Conservation (phyloP, 2,797 vertebrate species). For the Delichon dasypus region DNA sequence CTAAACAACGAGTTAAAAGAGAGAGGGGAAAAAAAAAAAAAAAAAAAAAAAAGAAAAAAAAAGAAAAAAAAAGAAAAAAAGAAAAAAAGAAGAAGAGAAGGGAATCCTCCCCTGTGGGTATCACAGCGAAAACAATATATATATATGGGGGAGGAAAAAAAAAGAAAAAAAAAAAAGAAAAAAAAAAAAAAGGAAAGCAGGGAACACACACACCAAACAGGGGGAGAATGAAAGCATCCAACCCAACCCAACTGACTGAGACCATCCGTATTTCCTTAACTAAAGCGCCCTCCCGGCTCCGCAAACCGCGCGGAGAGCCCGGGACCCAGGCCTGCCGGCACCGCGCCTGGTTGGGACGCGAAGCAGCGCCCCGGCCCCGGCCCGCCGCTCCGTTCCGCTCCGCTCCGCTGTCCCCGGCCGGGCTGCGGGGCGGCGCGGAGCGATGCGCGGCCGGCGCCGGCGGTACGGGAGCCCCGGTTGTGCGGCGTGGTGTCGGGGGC, state of each 20-base stretch:
- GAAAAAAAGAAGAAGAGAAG: no score
- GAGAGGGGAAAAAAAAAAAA: rapidly evolving
- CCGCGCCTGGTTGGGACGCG: not conserved
- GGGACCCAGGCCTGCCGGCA: not conserved
- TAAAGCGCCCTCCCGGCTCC: not conserved
- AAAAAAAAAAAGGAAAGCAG: no score
- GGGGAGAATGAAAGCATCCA: not conserved
- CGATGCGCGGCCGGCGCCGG: not conserved
- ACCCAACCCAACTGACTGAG: not conserved
- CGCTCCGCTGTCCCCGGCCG: not conserved
- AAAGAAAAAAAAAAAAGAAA: no score
- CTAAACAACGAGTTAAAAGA: not conserved
- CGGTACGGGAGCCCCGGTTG: not conserved
- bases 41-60: no score
- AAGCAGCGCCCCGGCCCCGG: no score
- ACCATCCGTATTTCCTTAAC: not conserved
- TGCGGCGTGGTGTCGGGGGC: not conserved
- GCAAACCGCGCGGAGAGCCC: not conserved
- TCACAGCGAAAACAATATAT: not conserved
- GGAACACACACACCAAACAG: no score
- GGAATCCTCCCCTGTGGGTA: not conserved
- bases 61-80: no score
- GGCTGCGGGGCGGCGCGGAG: not conserved
- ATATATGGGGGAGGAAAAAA: no score
- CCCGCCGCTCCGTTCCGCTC: not conserved